A percentile compares a stretch with the other conserved stretches of the same genome.
Conservation (phyloP, 1,140 invertebrate genomes). For the Paraescarpia echinospica region DNA sequence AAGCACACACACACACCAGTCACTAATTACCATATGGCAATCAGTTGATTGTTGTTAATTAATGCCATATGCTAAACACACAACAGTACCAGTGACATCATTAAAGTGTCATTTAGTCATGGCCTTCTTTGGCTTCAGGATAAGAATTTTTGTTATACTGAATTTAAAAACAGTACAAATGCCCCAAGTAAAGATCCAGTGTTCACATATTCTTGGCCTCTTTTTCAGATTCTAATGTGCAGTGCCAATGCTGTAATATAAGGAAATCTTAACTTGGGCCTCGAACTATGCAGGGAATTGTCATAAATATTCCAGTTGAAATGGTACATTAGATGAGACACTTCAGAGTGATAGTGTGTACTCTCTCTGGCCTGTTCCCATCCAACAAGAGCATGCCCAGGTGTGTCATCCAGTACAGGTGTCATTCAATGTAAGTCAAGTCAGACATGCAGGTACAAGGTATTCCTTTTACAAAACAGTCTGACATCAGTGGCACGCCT, state of each 20-base stretch:
- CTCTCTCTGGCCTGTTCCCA: not conserved
- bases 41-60: not conserved
- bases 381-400: not conserved
- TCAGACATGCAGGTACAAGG: not conserved
- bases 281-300: not conserved
- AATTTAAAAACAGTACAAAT: too few species aligned
- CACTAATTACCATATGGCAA: not conserved
- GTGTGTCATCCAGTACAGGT: not conserved
- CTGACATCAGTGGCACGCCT: not conserved
- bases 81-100: not conserved
- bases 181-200: too few species aligned
- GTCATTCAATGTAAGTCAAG: not conserved
- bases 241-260: not conserved
- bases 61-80: not conserved
- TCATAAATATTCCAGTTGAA: not conserved
- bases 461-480: conserved; percentile 1
- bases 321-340: not conserved
- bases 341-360: not conserved
- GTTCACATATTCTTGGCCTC: too few species aligned
- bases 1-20: not conserved
- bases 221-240: too few species aligned
- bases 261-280: not conserved
- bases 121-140: too few species aligned
- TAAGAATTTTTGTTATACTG: too few species aligned
- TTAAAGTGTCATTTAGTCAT: too few species aligned